phyloP scores from a whole-genome alignment of 2,888 invertebrate genomes.

The Creontiades dilutus region DNA sequence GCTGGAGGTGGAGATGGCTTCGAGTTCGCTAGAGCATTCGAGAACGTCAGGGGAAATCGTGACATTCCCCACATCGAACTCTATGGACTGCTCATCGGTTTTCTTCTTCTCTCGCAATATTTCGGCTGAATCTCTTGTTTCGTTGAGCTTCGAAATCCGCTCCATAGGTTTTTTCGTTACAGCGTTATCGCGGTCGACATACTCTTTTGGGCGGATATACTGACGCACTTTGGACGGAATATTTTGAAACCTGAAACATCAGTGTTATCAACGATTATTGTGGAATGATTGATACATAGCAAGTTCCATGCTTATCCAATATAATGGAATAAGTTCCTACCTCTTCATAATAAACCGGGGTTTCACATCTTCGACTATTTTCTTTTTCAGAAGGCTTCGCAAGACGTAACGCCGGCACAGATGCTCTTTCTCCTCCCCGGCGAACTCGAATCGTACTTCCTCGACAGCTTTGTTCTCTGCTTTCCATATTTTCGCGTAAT shows the following conservation, averaged over 20 bases:
- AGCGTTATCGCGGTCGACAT: background rate
- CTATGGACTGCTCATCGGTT: background rate
- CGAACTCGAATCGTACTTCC: conserved; percentile 27
- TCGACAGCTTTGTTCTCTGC: conserved; percentile 28
- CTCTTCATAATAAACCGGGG: conserved; percentile 55
- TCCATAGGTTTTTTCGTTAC: background rate
- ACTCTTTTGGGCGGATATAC: background rate
- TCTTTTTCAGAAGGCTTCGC: conserved; percentile 18
- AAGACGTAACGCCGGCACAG: conserved; percentile 30
- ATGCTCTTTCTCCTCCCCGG: conserved; percentile 37
- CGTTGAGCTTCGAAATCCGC: background rate
- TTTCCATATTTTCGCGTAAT: conserved; percentile 51
- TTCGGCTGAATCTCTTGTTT: background rate
- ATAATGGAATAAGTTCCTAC: background rate
- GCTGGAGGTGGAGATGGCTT: background rate
- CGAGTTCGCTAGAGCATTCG: background rate
- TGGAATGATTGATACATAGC: background rate
- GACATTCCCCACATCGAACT: background rate
- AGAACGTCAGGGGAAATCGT: background rate
- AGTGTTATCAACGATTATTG: background rate
- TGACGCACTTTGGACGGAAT: conserved; percentile 54
- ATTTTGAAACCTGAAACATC: conserved; percentile 44
- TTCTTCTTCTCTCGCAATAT: background rate
- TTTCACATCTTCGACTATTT: conserved; percentile 8
- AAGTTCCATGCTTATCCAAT: background rate